These are phyloP conservation scores for Sandelia bainsii DNA, from an alignment of 2,797 vertebrate species.

Conservation along the genomic window DNA sequence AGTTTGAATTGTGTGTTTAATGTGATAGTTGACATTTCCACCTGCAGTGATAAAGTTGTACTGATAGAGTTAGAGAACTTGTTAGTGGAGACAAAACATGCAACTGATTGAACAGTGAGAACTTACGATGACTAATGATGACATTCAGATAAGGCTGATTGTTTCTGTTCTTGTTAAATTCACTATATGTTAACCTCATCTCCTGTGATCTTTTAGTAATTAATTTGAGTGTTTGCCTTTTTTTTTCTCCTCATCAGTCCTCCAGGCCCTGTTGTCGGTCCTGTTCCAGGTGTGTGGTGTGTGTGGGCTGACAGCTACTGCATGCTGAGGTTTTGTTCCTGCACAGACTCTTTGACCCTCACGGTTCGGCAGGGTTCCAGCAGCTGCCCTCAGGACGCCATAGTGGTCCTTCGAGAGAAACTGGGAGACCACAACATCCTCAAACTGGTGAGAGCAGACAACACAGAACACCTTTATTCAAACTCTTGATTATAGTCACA, in stretches of 20 bases:
- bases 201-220: background rate
- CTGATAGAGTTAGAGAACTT: conserved; percentile 1
- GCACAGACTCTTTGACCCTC: conserved; percentile 79
- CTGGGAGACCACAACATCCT: conserved; percentile 79
- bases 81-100: background rate
- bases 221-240: background rate
- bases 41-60: background rate
- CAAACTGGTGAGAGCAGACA: conserved; percentile 78
- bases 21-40: background rate
- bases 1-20: too few relatives aligned
- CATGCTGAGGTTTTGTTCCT: conserved; percentile 80
- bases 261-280: conserved; percentile 59
- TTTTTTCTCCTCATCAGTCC: conserved; percentile 69
- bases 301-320: conserved; percentile 78
- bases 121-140: conserved; percentile 3
- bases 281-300: conserved; percentile 77
- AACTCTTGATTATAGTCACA: background rate
- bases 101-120: background rate
- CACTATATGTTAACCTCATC: background rate
- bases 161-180: conserved; percentile 8
- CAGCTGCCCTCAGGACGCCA: conserved; percentile 74
- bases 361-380: conserved; percentile 71
- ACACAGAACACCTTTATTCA: background rate
- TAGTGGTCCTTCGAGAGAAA: conserved; percentile 85
- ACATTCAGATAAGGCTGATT: conserved; percentile 4